phyloP scores from a whole-genome alignment of 2,113 vertebrate genomes.

The Strix aluco region DNA sequence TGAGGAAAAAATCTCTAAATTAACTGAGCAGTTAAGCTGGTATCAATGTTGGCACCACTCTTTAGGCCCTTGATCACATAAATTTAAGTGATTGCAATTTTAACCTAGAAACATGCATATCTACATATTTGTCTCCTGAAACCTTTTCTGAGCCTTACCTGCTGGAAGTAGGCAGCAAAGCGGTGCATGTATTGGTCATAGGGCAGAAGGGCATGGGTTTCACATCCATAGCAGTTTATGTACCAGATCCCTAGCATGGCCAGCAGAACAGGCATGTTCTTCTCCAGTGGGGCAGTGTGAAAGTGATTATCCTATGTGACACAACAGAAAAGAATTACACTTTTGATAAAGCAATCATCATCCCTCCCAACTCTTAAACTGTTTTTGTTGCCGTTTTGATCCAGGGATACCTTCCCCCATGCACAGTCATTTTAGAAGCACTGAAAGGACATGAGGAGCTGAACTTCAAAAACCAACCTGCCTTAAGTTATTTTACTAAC shows the following conservation, averaged over 20 bases:
- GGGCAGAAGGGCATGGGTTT: constrained; percentile 92
- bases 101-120: background rate
- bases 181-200: constrained; percentile 99
- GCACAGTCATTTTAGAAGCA: background rate
- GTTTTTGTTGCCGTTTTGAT: background rate
- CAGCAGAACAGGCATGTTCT: constrained; percentile 88
- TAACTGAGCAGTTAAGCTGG: background rate
- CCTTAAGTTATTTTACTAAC: background rate
- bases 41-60: background rate
- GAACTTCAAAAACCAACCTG: background rate
- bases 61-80: background rate
- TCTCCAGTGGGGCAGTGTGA: constrained; percentile 84
- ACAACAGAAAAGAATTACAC: background rate
- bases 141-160: constrained; percentile 75
- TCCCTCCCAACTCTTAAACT: background rate
- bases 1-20: background rate
- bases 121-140: background rate
- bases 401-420: background rate
- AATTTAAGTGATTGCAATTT: background rate
- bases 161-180: constrained; percentile 98
- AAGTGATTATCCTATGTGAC: constrained; percentile 90
- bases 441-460: accelerated
- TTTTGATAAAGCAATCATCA: background rate
- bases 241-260: constrained; percentile 96
- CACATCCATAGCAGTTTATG: constrained; percentile 92